Evolutionary conservation across 1,140 invertebrate species (phyloP).

Genomic region (Asbolus verrucosus): DNA sequence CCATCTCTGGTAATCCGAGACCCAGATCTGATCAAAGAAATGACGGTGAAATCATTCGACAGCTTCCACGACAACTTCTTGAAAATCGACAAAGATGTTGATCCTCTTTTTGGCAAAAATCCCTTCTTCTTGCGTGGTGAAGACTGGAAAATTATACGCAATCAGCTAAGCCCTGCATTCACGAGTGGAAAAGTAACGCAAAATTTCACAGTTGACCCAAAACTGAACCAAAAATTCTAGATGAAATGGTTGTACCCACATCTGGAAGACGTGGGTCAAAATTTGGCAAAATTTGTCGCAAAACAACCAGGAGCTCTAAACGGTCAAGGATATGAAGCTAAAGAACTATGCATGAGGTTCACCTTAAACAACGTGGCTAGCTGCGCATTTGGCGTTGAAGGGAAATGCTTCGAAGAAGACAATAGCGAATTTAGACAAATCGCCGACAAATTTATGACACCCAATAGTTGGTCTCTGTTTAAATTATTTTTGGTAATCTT

Average conservation of each 20-base stretch:
- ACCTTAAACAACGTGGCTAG: constrained; percentile 47
- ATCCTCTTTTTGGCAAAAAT: constrained; percentile 54
- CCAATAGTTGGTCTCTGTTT: not conserved
- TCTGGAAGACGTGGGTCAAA: constrained; percentile 48
- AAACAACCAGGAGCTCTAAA: constrained; percentile 6
- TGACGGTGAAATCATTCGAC: constrained; percentile 61
- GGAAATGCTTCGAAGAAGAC: constrained; percentile 43
- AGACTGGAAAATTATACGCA: constrained; percentile 68
- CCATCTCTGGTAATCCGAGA: constrained; percentile 62
- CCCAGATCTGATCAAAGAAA: constrained; percentile 62
- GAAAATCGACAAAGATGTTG: constrained; percentile 52
- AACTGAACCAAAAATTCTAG: constrained; percentile 57
- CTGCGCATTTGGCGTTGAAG: constrained; percentile 50
- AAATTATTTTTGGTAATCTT: constrained; percentile 3
- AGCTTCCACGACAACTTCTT: constrained; percentile 56
- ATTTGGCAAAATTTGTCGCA: constrained; percentile 45
- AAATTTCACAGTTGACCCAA: not conserved
- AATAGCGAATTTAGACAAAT: constrained; percentile 41
- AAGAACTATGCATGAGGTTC: constrained; percentile 34
- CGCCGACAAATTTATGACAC: constrained; percentile 20
- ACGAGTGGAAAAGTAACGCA: constrained; percentile 63
- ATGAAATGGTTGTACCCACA: constrained; percentile 61
- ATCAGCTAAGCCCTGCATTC: constrained; percentile 68
- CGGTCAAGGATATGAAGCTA: constrained; percentile 23
- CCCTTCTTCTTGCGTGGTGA: constrained; percentile 65